Base-by-base conservation (phyloP, 2,888 invertebrate species). In the Heterodera filipjevi region DNA sequence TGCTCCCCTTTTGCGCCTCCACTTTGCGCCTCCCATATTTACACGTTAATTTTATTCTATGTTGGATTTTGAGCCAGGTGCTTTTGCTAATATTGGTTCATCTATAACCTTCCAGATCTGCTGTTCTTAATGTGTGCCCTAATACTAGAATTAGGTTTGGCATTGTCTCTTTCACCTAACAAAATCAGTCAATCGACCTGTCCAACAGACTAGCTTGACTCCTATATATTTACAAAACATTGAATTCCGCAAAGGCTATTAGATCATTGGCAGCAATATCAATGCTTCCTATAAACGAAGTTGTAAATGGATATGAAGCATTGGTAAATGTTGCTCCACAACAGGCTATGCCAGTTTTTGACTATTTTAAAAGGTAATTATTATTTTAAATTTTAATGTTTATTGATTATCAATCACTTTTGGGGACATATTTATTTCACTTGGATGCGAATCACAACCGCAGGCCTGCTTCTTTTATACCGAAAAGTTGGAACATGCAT, bases 401-500 rank as follows among this genome's bases (percentile, higher is more conserved):
- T 10, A 16, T 16, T 49, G 2, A 49, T 14, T 49, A 49, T 2
- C 2, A 49, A 49, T 49, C 46, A 49, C 46, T 49, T 49, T 49
- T 39, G 10, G 3, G 39, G 39, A n/a, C 53, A 22, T 59, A 59
- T n/a, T 3, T 59, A n/a, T 59, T 59, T 59, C 53, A 3, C 8
- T 22, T 59, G 22, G 53, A 59, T 59, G 53, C n/a, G 3, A 59
- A 59, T 59, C n/a, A n/a, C 22, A 59, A 59, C 53, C 53, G 53
- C 53, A 59, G 53, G 8, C n/a, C 53, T n/a, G 53, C 53, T 59
- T 59, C n/a, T 22, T 59, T 59, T n/a, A n/a, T 59, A 22, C 53
- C 53, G n/a, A n/a, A 22, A n/a, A n/a, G n/a, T 59, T 59, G 53
- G 53, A 59, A 59, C n/a, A 49, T 59, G 53, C 53, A 59, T 59